Evolutionary conservation across 2,113 vertebrate genomes (phyloP), one percentile per base, ranked within the genome.

Genomic region (Poecile atricapillus): DNA sequence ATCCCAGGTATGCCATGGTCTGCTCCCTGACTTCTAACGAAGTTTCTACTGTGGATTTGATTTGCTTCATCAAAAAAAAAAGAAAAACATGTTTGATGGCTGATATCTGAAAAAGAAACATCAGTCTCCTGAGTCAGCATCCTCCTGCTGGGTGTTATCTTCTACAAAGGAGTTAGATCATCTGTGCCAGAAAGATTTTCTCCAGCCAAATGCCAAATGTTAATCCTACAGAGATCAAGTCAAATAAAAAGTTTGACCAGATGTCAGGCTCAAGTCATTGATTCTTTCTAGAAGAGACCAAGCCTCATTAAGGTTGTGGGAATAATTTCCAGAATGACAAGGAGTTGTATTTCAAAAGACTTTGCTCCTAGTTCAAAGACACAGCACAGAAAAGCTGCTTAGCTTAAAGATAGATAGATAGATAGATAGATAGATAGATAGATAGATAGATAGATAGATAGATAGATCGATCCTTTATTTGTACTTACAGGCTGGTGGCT

Each of bases 41-140:
- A 55, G 8, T 64, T 53, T 59, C 39, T 56, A 13, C 6, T 41
- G 4, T 30, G 31, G 2, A 43, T 89, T 74, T 58, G 4, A n/a
- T n/a, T 63, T 33, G 27, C 22, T 65, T 76, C 5, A 10, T 37
- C 5, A 19, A 47, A 70, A 74, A 21, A 21, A 35, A n/a, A 4
- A 3, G 7, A 11, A 12, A 35, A 46, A 33, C 49, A 3, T 4
- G 20, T 16, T 37, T 16, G 18, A 46, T 1, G 1, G 7, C 3
- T 84, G n/a, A 11, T 65, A 53, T 63, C 35, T 86, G 67, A 52
- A 30, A 59, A 73, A 41, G 8, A 23, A 58, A 22, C 41, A 52
- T 28, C 17, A 50, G 6, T 37, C 0, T 50, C 81, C n/a, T 1
- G 2, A 15, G 11, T 41, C 13, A 68, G 22, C 8, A 33, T 77